Evolutionary conservation across 1,140 invertebrate species (phyloP).

Genomic region (Drosophila baimaii): DNA sequence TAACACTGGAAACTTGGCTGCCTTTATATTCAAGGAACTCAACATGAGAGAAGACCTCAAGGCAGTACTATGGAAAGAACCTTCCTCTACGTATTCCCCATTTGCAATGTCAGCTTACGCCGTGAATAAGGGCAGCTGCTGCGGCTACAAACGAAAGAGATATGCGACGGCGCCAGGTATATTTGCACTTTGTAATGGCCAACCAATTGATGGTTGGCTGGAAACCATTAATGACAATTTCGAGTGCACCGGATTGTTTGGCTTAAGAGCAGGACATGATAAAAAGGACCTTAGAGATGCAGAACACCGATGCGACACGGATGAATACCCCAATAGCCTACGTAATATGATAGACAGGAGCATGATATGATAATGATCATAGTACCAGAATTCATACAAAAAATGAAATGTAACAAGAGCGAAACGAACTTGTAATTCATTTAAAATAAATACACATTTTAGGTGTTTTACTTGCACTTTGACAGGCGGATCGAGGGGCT

Average conservation of each 20-base stretch:
- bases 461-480: no score
- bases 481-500: no score
- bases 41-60: not conserved
- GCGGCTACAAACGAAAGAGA: not conserved
- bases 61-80: not conserved
- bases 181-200: not conserved
- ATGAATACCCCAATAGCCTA: no score
- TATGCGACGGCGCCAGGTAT: not conserved
- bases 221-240: constrained; percentile 10
- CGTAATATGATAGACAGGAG: no score
- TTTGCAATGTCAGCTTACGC: not conserved
- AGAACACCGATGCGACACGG: not conserved
- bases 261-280: accelerated
- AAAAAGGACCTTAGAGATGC: no score
- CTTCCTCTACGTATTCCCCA: not conserved
- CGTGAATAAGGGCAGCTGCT: not conserved
- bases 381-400: no score
- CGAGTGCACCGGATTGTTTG: not conserved
- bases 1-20: not conserved
- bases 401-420: no score
- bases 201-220: constrained; percentile 2
- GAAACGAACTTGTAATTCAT: no score
- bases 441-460: no score
- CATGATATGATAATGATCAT: no score
- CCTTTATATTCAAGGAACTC: not conserved